These are phyloP conservation scores for Cyphomyrmex costatus DNA, from an alignment of 1,140 invertebrate species.

Conservation along the genomic window DNA sequence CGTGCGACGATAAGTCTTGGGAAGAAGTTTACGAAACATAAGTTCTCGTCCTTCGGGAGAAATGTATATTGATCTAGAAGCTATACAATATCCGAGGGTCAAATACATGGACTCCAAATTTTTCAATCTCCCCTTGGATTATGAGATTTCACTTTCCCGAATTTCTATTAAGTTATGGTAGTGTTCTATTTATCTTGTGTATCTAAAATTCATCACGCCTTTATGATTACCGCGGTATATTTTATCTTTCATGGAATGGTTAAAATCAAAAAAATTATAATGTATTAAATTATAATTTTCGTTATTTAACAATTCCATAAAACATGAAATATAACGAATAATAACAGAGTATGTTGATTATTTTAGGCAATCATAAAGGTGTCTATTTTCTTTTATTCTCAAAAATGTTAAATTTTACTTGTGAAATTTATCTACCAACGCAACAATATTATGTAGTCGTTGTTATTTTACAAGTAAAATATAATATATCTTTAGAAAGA, in stretches of 20 bases:
- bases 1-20: conserved; percentile 19
- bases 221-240: background rate
- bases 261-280: background rate
- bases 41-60: conserved; percentile 30
- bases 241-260: background rate
- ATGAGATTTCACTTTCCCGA: conserved; percentile 53
- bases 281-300: background rate
- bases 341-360: too few relatives aligned
- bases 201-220: conserved; percentile 6
- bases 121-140: background rate
- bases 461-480: background rate
- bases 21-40: conserved; percentile 52
- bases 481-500: background rate
- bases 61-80: conserved; percentile 1
- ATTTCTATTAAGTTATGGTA: conserved; percentile 24
- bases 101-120: conserved; percentile 39
- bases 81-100: conserved; percentile 21
- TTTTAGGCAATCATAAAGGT: too few relatives aligned
- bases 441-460: background rate
- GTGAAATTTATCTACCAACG: too few relatives aligned
- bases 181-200: background rate
- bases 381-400: too few relatives aligned
- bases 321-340: too few relatives aligned
- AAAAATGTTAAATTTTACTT: too few relatives aligned
- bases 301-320: too few relatives aligned